Conservation (phyloP, 2,888 invertebrate genomes). For the Trissolcus brochymenae region DNA sequence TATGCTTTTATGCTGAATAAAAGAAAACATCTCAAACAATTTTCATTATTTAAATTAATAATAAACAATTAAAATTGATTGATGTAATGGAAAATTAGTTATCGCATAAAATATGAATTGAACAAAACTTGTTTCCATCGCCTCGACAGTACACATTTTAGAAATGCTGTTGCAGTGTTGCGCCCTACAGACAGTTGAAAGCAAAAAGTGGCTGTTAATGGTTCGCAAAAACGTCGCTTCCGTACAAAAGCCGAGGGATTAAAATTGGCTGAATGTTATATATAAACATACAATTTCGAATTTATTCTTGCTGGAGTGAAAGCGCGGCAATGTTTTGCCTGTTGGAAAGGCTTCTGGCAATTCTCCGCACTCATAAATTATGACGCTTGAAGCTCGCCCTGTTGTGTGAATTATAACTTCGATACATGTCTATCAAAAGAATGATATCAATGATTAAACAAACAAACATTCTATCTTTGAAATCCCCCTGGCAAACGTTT, state of each 20-base stretch:
- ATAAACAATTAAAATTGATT: no score
- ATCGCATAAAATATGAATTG: background rate
- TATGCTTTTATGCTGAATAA: no score
- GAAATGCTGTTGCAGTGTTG: background rate
- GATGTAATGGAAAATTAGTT: background rate
- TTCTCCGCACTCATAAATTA: slow-evolving; percentile 1
- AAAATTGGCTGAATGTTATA: background rate
- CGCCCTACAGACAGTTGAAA: background rate
- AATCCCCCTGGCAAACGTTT: no score
- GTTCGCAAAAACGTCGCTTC: background rate
- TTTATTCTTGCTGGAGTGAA: background rate
- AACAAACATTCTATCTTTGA: no score
- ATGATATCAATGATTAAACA: no score
- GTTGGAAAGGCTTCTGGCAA: background rate
- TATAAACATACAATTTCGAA: background rate
- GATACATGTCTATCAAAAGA: no score
- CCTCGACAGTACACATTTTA: background rate
- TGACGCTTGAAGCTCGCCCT: background rate
- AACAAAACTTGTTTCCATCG: background rate
- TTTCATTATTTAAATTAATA: no score
- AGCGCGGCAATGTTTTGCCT: background rate
- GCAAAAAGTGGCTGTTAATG: background rate
- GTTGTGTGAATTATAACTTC: background rate
- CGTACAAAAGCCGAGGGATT: background rate
- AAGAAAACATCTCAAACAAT: background rate